Evolutionary conservation across 1,140 invertebrate species (phyloP).

Genomic region (Bombus soroeensis): DNA sequence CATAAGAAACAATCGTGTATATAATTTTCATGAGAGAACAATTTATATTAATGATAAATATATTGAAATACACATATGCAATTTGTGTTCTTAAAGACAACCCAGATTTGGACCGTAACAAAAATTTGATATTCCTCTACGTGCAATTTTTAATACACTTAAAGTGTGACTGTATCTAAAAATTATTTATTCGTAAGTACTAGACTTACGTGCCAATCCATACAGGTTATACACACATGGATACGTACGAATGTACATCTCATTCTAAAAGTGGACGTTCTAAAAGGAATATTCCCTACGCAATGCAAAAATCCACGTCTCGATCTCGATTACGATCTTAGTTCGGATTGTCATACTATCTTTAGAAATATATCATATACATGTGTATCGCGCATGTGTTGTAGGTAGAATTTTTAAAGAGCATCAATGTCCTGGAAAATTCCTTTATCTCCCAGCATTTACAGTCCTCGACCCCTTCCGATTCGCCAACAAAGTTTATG

Average conservation of each 20-base stretch:
- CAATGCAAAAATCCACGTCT: background rate
- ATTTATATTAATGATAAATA: constrained; percentile 59
- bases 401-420: constrained; percentile 7
- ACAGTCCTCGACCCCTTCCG: background rate
- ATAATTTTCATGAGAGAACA: constrained; percentile 64
- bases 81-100: constrained; percentile 32
- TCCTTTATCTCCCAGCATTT: constrained; percentile 12
- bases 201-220: background rate
- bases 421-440: background rate
- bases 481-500: constrained; percentile 52
- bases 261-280: background rate
- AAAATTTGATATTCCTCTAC: background rate
- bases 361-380: constrained; percentile 17
- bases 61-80: constrained; percentile 63
- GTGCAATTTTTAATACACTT: background rate
- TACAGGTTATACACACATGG: background rate
- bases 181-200: background rate
- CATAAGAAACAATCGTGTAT: constrained; percentile 54
- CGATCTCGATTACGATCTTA: constrained; percentile 7
- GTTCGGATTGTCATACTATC: constrained; percentile 22
- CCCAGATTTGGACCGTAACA: constrained; percentile 3
- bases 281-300: background rate
- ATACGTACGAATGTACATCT: background rate
- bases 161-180: background rate
- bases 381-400: background rate